Conservation (phyloP, 2,113 vertebrate genomes). For the Hipposideros armiger region DNA sequence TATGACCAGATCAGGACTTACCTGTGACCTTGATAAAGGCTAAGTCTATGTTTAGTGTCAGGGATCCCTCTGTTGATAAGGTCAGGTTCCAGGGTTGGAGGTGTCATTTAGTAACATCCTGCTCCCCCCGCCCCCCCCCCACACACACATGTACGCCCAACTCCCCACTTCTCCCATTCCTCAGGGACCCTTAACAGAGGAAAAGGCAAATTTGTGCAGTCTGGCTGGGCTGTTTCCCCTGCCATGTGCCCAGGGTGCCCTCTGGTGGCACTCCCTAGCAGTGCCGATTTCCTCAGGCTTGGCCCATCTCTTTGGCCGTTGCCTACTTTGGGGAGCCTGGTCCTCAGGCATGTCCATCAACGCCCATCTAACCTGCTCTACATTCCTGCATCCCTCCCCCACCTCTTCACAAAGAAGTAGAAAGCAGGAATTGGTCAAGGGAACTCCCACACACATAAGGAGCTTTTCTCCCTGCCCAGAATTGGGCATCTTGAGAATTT, state of each 20-base stretch:
- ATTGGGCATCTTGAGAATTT: background rate
- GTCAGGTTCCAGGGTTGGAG: background rate
- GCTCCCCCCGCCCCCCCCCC: rapidly evolving
- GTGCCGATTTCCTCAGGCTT: background rate
- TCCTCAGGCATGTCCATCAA: background rate
- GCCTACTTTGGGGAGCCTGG: background rate
- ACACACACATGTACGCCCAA: too few species aligned
- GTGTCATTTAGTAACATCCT: background rate
- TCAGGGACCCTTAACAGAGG: background rate
- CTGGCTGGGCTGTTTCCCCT: background rate
- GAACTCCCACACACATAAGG: background rate
- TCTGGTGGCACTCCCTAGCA: constrained; percentile 72
- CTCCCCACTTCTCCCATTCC: background rate
- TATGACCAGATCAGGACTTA: background rate
- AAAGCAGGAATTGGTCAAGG: background rate
- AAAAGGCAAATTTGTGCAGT: background rate
- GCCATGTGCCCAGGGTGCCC: constrained; percentile 74
- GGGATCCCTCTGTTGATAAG: background rate
- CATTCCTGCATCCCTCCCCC: background rate
- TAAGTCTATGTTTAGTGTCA: background rate
- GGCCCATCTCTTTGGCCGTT: background rate
- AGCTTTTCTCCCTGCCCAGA: background rate
- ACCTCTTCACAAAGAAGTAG: background rate
- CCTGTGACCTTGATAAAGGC: background rate
- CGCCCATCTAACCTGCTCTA: background rate